Conservation (phyloP, 2,888 invertebrate species). For the Hemaris fuciformis region DNA sequence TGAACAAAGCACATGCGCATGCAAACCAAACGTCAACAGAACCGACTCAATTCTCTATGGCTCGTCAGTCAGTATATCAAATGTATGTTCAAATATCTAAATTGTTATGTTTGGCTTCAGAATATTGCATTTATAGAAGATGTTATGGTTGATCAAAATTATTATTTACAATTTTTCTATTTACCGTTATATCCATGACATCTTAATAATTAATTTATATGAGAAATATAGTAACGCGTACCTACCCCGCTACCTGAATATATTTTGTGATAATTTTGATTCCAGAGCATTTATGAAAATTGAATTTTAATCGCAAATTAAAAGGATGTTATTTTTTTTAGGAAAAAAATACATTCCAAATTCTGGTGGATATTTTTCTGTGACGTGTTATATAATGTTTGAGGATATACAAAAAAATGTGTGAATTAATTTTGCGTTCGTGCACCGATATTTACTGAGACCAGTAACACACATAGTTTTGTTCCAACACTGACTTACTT, state of each 20-base stretch:
- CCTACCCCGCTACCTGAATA: conserved; percentile 6
- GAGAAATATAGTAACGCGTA: background rate
- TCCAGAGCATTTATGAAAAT: background rate
- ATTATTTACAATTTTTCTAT: background rate
- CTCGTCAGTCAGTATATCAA: background rate
- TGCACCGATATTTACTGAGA: background rate
- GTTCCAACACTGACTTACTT: background rate
- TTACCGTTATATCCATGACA: background rate
- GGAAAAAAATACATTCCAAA: background rate
- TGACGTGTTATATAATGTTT: background rate
- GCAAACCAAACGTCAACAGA: background rate
- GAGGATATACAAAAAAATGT: background rate
- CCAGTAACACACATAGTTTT: no score
- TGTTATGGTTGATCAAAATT: background rate
- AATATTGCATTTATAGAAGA: background rate
- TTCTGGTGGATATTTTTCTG: background rate
- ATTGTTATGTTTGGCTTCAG: background rate
- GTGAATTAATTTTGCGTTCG: background rate
- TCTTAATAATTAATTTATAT: background rate
- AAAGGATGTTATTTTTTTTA: background rate
- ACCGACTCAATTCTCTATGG: background rate
- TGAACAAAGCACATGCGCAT: no score
- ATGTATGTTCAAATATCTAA: background rate
- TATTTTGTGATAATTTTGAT: conserved; percentile 14
- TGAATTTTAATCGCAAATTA: background rate